Evolutionary conservation across 1,140 invertebrate genomes (phyloP), one percentile per base, ranked within the genome.

Genomic region (Meteorus sp.): DNA sequence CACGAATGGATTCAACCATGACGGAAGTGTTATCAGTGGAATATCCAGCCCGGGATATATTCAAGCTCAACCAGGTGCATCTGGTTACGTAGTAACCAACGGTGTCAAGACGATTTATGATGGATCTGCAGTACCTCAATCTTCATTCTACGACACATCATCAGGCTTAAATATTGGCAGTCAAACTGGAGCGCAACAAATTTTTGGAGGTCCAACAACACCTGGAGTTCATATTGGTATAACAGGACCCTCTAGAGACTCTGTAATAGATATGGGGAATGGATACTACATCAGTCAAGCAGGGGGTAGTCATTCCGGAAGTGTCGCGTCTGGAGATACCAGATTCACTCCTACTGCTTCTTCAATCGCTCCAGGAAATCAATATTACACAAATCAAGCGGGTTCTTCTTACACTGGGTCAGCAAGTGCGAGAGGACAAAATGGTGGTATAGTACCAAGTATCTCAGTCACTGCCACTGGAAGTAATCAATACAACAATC

Each of bases 21-120:
- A 70, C 50, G 66, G 61, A 2, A 22, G 9, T 7, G 27, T 68
- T 17, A 6, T 37, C 29, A 56, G 58, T 4, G 63, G 63, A 35
- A n/a, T 20, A 5, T 20, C 5, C 9, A 48, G 50, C 19, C 68
- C 70, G 27, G 69, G 63, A 7, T 72, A 67, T 7, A 22, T 63
- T 0, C 44, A 63, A 29, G 60, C 61, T 33, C 44, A 61, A 17
- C 29, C 65, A 7, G 66, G 65, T 15, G 54, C 66, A 7, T 61
- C 66, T 8, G 69, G 72, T 23, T 75, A 72, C 29, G 62, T 60
- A 3, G 37, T 65, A 1, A 67, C 22, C 3, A 53, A 61, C 11
- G 73, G 69, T 50, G 20, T 66, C 9, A 68, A 70, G 20, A 67
- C 61, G 0, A 23, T 62, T 3, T 59, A 66, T 6, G 1, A 37